Percentiles rank a stretch among this genome's conserved stretches.
Conservation (phyloP, 2,888 invertebrate genomes). For the Eupeodes luniger region DNA sequence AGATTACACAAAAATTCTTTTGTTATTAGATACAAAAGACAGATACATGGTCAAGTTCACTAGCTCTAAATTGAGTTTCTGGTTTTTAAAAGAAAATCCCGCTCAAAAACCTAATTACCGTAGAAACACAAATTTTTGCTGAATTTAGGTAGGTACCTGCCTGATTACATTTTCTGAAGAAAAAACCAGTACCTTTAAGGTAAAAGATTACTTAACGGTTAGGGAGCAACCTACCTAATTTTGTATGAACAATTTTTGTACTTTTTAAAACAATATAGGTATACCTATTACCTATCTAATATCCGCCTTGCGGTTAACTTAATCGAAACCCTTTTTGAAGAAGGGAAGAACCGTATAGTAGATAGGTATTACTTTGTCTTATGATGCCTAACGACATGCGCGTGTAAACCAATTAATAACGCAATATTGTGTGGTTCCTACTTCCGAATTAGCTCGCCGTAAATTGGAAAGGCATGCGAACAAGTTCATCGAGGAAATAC, state of each 20-base stretch:
- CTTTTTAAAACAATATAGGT: no score
- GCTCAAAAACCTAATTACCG: no score
- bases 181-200: no score
- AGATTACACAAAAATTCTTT: no score
- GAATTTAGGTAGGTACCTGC: no score
- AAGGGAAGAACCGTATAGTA: neutral
- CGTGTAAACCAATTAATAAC: conserved; percentile 66
- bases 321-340: neutral
- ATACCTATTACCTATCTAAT: neutral
- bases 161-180: no score
- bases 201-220: neutral
- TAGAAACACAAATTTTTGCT: no score
- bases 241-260: neutral
- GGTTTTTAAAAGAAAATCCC: no score
- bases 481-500: conserved; percentile 55
- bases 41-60: no score
- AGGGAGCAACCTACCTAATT: neutral
- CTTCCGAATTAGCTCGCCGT: conserved; percentile 63
- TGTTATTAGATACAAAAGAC: no score
- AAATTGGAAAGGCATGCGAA: conserved; percentile 60
- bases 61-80: no score
- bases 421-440: conserved; percentile 66
- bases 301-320: conserved; percentile 49
- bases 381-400: conserved; percentile 60
- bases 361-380: conserved; percentile 2